phyloP scores from a whole-genome alignment of 2,888 invertebrate genomes.

The Drosophila colorata region DNA sequence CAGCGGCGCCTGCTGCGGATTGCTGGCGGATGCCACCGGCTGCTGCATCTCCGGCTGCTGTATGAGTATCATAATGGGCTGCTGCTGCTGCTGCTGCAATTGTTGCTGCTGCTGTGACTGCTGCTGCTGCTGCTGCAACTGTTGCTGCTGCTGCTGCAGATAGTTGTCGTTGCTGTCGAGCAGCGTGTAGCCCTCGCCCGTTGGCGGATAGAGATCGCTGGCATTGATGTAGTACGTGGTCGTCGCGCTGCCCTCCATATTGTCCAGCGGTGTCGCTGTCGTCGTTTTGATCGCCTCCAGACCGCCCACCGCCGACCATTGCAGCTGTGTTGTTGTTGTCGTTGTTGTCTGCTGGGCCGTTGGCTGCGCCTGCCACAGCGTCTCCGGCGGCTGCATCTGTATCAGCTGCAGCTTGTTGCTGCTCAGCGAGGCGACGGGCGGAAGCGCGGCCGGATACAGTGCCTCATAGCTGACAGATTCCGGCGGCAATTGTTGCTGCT shows the following conservation, averaged over 20 bases:
- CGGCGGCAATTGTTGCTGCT: constrained; percentile 27
- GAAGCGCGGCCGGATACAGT: constrained; percentile 24
- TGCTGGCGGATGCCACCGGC: constrained; percentile 71
- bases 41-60: constrained; percentile 64
- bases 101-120: constrained; percentile 27
- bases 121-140: constrained; percentile 29
- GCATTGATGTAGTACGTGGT: constrained; percentile 79
- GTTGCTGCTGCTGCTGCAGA: constrained; percentile 56
- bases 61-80: constrained; percentile 73
- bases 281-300: constrained; percentile 64
- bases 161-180: constrained; percentile 75
- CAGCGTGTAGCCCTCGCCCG: constrained; percentile 47
- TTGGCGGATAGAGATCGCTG: constrained; percentile 60
- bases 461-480: constrained; percentile 40
- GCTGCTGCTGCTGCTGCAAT: constrained; percentile 41
- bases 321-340: constrained; percentile 38
- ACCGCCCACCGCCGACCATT: constrained; percentile 70
- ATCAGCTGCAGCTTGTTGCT: constrained; percentile 45
- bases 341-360: constrained; percentile 25
- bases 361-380: constrained; percentile 47
- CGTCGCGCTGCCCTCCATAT: constrained; percentile 16
- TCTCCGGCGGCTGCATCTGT: constrained; percentile 36
- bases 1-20: constrained; percentile 70
- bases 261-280: constrained; percentile 35
- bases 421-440: constrained; percentile 1